Base-by-base conservation (phyloP, 2,888 invertebrate genomes). In the Cynaeus angustus region DNA sequence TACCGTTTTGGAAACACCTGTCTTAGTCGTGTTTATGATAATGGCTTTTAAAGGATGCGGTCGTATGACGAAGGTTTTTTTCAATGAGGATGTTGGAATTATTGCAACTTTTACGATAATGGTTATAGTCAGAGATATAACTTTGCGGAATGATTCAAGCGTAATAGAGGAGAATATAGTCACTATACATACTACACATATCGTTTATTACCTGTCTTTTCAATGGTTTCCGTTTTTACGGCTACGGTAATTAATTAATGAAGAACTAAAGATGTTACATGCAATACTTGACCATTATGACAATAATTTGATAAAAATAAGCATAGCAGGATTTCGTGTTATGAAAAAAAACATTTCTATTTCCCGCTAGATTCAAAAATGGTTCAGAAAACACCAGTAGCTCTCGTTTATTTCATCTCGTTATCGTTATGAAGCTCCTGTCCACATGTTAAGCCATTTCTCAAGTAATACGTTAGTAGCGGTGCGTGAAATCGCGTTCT, bases 401-500 rank as follows among this genome's bases (percentile, higher is more conserved):
- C 70, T 3, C 38, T 1, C 50, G 59, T 70, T 70, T 59, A 67
- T 70, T 66, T 66, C 58, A 59, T 67, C 66, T 68, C 30, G 68
- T 68, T 71, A 68, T 68, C 68, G 61, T 68, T 64, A 68, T 64
- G 68, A 68, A 52, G 68, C 65, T 65, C 38, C 59, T 50, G 48
- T 68, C 55, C 53, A 26, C 68, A 68, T 69, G 65, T 69, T 59
- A 50, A 50, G 10, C 66, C 70, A 66, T 70, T 70, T 53, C 70
- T 66, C 66, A 68, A 68, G 55, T 55, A 62, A 52, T 62, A 55
- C 61, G 62, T 59, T 59, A 41, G 65, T 65, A 53, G 59, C 66
- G 69, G 59, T 69, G 69, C 69, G 65, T 69, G 69, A 69, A 69
- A 69, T 69, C 69, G 61, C 66, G 61, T 56, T 62, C 66, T 62